These are phyloP conservation scores for Indicator maculatus DNA, from an alignment of 2,113 vertebrate genomes.

Conservation along the genomic window DNA sequence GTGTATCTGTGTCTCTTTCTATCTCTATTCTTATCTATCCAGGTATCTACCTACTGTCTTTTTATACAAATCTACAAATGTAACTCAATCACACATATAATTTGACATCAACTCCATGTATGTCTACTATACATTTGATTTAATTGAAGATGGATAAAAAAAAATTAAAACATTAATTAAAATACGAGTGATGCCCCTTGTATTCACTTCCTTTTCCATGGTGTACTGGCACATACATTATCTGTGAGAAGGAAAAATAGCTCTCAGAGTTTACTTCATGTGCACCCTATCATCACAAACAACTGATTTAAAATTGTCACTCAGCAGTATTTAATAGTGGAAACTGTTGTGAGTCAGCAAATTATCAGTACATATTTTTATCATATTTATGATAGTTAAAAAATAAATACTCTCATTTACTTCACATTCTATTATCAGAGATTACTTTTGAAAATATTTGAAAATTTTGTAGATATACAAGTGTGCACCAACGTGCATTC, in stretches of 20 bases:
- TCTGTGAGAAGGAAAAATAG: neutral
- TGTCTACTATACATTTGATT: neutral
- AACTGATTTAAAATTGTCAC: neutral
- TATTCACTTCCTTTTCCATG: neutral
- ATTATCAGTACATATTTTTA: neutral
- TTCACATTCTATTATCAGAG: neutral
- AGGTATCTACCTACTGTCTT: neutral
- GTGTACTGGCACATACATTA: neutral
- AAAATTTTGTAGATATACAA: neutral
- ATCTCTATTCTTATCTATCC: too few relatives aligned
- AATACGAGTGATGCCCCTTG: neutral
- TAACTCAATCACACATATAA: neutral
- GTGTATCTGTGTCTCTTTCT: neutral
- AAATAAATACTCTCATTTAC: neutral
- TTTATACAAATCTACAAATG: neutral
- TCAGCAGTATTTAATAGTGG: neutral
- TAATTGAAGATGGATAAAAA: neutral
- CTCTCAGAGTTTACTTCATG: neutral
- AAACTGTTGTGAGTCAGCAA: neutral
- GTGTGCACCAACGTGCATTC: neutral
- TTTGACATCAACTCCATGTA: neutral
- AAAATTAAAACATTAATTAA: neutral
- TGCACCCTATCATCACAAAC: neutral
- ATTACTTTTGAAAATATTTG: neutral
- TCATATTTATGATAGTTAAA: neutral